These are phyloP conservation scores for rat (Rattus norvegicus) DNA, from an alignment of 2,113 vertebrate species.

Conservation along the genomic window DNA sequence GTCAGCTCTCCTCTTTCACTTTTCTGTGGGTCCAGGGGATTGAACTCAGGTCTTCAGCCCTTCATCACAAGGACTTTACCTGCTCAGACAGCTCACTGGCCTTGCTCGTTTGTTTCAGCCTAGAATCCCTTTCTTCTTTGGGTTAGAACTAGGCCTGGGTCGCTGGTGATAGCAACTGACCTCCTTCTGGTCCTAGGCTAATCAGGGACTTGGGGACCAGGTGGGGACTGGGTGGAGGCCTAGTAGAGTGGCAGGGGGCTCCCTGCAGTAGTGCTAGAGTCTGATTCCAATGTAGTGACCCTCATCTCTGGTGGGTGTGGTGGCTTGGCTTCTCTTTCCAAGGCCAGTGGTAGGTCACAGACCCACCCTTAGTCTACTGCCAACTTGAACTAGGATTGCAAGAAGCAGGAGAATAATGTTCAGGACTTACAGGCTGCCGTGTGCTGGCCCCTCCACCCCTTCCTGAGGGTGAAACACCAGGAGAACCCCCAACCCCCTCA, in stretches of 20 bases:
- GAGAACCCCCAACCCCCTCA: background rate
- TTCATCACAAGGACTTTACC: background rate
- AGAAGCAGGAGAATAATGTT: background rate
- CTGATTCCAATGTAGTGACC: background rate
- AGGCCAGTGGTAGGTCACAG: background rate
- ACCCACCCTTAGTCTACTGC: background rate
- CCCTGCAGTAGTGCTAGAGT: background rate
- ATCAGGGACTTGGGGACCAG: background rate
- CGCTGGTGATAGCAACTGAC: background rate
- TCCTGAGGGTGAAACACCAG: background rate
- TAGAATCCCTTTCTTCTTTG: background rate
- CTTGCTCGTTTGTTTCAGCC: too few species aligned
- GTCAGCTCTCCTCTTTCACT: background rate
- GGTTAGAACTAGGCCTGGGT: background rate
- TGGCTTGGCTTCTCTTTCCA: background rate
- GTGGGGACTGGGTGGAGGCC: too few species aligned
- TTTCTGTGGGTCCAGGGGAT: background rate
- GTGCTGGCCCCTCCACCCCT: background rate
- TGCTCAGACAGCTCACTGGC: background rate
- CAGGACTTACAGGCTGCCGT: rapidly evolving
- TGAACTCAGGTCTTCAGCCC: background rate
- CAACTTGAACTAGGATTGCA: background rate
- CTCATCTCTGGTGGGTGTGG: background rate
- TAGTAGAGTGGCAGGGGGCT: background rate
- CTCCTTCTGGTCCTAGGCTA: background rate